Percentiles rank a stretch among this genome's conserved stretches.
phyloP scores from a whole-genome alignment of 2,888 invertebrate genomes.

The Cheilosia grossa region DNA sequence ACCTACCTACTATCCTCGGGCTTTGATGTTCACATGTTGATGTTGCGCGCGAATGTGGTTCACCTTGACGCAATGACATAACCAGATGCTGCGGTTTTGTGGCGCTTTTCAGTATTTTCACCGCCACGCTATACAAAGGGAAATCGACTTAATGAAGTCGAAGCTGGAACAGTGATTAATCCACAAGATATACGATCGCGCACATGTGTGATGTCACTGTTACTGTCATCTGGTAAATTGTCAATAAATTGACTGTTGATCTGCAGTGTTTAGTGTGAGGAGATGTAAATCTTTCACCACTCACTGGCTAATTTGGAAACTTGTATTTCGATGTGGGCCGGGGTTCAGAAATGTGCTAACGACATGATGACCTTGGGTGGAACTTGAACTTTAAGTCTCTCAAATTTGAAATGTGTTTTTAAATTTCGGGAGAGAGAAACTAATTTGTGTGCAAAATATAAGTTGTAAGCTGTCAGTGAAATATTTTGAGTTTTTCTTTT shows the following conservation, averaged over 20 bases:
- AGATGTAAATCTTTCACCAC: conserved; percentile 45
- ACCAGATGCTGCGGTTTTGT: conserved; percentile 67
- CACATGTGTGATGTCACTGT: conserved; percentile 63
- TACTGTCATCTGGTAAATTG: conserved; percentile 41
- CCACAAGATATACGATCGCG: not conserved
- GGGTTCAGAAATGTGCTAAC: conserved; percentile 58
- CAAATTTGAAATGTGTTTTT: conserved; percentile 19
- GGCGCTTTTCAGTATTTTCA: conserved; percentile 47
- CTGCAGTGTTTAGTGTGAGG: not conserved
- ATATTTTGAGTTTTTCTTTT: too few relatives aligned
- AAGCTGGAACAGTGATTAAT: conserved; percentile 1
- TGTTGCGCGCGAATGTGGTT: conserved; percentile 67
- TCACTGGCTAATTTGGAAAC: conserved; percentile 63
- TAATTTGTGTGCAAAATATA: not conserved
- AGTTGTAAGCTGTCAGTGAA: not conserved
- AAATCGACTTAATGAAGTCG: conserved; percentile 42
- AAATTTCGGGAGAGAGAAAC: conserved; percentile 10
- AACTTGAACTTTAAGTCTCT: not conserved
- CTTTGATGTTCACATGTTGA: conserved; percentile 56
- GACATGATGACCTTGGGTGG: conserved; percentile 57
- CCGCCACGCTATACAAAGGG: conserved; percentile 16
- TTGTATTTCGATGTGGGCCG: conserved; percentile 51
- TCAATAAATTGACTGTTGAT: conserved; percentile 40
- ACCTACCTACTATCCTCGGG: conserved; percentile 25
- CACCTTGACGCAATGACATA: conserved; percentile 73